phyloP scores from a whole-genome alignment of 2,888 invertebrate species.

The Phymatocera aterrima region DNA sequence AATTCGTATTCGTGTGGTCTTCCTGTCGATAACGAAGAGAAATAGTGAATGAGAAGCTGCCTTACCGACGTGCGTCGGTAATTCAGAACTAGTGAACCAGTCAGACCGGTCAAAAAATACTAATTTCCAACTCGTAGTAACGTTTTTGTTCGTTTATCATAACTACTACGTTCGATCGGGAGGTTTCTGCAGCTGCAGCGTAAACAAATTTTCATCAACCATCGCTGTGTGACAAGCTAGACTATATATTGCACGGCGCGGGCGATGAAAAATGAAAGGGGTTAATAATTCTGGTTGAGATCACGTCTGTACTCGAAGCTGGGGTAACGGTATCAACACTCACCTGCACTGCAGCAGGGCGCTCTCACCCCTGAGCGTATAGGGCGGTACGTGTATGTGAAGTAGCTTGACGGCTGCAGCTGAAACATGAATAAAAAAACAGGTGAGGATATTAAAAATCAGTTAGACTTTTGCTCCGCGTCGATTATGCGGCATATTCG shows the following conservation, averaged over 20 bases:
- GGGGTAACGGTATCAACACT: conserved; percentile 53
- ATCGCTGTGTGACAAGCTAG: background rate
- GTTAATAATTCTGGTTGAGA: conserved; percentile 24
- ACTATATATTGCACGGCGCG: no score
- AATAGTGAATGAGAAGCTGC: no score
- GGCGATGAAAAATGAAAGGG: conserved; percentile 1
- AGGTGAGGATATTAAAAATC: background rate
- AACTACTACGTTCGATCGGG: background rate
- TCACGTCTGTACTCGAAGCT: conserved; percentile 13
- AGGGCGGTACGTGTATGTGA: conserved; percentile 73
- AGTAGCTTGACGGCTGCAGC: conserved; percentile 72
- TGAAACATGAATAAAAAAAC: conserved; percentile 66
- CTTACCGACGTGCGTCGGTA: background rate
- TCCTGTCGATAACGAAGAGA: no score
- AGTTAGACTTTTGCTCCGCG: background rate
- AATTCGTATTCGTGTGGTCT: no score
- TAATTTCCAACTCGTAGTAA: no score
- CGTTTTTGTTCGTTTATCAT: background rate
- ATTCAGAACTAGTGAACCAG: no score
- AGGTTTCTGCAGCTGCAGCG: background rate
- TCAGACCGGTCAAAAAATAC: no score
- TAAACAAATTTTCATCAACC: conserved; percentile 15
- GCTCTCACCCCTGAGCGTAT: conserved; percentile 72
- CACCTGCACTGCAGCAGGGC: conserved; percentile 75
- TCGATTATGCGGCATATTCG: background rate